Percentiles rank a stretch among this genome's conserved stretches.
These are phyloP conservation scores for Litocranius walleri DNA, from an alignment of 2,113 vertebrate species.

Conservation along the genomic window DNA sequence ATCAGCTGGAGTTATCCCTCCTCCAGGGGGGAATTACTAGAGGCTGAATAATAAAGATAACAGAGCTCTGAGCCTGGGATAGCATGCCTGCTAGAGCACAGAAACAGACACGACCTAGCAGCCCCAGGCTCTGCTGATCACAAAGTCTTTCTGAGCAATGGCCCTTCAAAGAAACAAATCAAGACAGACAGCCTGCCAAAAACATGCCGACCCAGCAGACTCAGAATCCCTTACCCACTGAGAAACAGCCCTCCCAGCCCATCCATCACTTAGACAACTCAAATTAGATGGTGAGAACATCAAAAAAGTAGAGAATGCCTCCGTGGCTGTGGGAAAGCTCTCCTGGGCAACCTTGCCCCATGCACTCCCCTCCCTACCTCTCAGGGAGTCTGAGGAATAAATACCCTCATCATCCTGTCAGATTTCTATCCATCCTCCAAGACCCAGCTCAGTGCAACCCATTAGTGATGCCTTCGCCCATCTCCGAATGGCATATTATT, in stretches of 20 bases:
- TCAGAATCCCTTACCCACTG: conserved; percentile 38
- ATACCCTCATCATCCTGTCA: not conserved
- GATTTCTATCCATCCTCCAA: not conserved
- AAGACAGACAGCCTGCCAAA: conserved; percentile 74
- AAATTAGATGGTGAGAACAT: conserved; percentile 45
- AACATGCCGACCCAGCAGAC: conserved; percentile 52
- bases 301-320: not conserved
- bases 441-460: not conserved
- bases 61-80: not conserved
- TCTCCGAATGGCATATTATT: not conserved
- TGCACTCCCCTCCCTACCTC: not conserved
- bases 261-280: conserved; percentile 66
- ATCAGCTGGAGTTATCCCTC: not conserved
- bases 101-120: not conserved
- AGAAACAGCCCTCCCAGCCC: conserved; percentile 39
- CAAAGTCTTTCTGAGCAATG: conserved; percentile 61
- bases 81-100: not conserved
- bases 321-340: not conserved
- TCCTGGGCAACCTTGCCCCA: not conserved
- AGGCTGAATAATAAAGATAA: conserved; percentile 26
- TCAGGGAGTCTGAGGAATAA: not conserved
- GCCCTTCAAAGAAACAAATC: conserved; percentile 69
- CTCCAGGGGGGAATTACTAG: not conserved
- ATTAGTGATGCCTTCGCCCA: not conserved
- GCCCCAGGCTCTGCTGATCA: conserved; percentile 26